A percentile compares a stretch with the other conserved stretches of the same genome.
Conservation (phyloP, 2,113 vertebrate species). For the Scartelaos histophorus region DNA sequence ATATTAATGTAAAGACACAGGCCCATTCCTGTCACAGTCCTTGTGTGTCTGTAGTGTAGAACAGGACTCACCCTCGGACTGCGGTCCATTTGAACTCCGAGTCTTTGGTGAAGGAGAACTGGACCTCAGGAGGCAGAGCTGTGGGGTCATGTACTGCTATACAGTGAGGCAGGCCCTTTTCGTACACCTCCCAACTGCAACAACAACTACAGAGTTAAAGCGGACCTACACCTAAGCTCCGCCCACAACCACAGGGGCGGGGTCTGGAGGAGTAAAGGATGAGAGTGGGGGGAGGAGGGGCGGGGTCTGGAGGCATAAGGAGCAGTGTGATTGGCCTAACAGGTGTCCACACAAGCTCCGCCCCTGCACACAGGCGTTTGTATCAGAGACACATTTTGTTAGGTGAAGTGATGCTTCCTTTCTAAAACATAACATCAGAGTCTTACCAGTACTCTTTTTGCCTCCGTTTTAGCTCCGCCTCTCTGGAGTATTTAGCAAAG, state of each 20-base stretch:
- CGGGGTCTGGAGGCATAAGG: too few relatives aligned
- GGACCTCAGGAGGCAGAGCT: slow-evolving; percentile 53
- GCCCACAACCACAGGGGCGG: too few relatives aligned
- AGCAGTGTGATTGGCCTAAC: too few relatives aligned
- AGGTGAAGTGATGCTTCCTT: not conserved
- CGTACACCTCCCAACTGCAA: slow-evolving; percentile 32
- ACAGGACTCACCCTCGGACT: too few relatives aligned
- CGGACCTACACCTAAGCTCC: too few relatives aligned
- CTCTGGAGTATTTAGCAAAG: slow-evolving; percentile 4
- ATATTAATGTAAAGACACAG: too few relatives aligned
- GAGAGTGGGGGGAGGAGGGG: not conserved
- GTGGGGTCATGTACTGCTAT: slow-evolving; percentile 4
- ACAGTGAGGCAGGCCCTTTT: slow-evolving; percentile 50
- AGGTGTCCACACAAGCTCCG: too few relatives aligned
- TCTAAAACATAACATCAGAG: not conserved
- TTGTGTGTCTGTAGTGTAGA: too few relatives aligned
- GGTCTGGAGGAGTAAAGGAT: slow-evolving; percentile 29
- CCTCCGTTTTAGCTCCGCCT: slow-evolving; percentile 31
- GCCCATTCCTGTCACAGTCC: too few relatives aligned
- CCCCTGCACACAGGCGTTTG: too few relatives aligned
- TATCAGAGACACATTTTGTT: too few relatives aligned
- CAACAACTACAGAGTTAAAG: too few relatives aligned
- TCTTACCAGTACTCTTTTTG: not conserved
- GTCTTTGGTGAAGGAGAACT: slow-evolving; percentile 59
- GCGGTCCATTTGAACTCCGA: slow-evolving; percentile 38